These are phyloP conservation scores for Cossypha caffra DNA, from an alignment of 2,797 vertebrate genomes.

Conservation along the genomic window DNA sequence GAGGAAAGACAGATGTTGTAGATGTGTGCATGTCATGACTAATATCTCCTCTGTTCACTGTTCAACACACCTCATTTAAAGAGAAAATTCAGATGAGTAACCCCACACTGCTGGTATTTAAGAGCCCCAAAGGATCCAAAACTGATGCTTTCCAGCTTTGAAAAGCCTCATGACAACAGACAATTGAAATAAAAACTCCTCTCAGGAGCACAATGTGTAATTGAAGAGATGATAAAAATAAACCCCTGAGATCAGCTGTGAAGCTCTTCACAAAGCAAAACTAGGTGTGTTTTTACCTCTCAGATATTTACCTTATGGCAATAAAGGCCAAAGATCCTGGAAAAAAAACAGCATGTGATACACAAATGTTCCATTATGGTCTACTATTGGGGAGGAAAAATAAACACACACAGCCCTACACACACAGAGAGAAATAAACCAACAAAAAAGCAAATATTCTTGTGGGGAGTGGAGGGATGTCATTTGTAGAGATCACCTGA, in stretches of 20 bases:
- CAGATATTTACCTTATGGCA: background rate
- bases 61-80: background rate
- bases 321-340: background rate
- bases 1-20: background rate
- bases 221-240: constrained; percentile 15
- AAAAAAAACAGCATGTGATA: background rate
- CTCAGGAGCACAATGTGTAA: background rate
- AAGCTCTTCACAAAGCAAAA: background rate
- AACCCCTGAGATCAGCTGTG: background rate
- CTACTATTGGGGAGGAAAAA: background rate
- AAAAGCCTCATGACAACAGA: background rate
- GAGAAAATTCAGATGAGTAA: background rate
- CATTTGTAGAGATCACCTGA: background rate
- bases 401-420: background rate
- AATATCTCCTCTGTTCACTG: background rate
- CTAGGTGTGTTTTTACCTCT: background rate
- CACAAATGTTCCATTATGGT: background rate
- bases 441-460: background rate
- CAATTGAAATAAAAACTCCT: background rate
- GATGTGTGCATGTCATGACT: background rate
- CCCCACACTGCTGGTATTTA: background rate
- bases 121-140: background rate
- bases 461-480: background rate
- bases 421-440: background rate
- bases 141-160: background rate